Evolutionary conservation across 2,888 invertebrate genomes (phyloP), one percentile per base, ranked within the genome.

Genomic region (Perizoma affinitatum): DNA sequence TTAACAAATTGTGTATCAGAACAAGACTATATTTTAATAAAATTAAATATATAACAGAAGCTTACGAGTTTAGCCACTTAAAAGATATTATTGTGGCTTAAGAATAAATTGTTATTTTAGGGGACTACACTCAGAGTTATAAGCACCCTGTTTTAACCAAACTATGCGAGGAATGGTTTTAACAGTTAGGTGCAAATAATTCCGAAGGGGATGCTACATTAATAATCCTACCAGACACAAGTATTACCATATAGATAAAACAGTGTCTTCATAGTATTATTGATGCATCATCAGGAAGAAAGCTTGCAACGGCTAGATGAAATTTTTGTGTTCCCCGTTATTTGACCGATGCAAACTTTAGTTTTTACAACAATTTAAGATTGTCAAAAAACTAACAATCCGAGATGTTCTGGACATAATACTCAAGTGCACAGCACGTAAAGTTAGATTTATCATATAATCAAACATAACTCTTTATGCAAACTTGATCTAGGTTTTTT

Each of bases 391-490:
- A 78, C 75, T 63, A 64, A 35, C 58, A 66, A 80, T 82, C 86
- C 85, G 71, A 72, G 86, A 72, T 88, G 83, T 82, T 81, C 57
- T 62, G 86, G 87, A 87, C 73, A 70, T 68, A 52, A 50, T 64
- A 63, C 75, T 80, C 87, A 86, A 90, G 89, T 82, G 87, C 89
- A 89, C 82, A 86, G 83, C 86, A 92, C 5, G 11, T 90, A 87
- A 88, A 78, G 90, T 90, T 76, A 86, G 90, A 90, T 89, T 53
- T 72, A 66, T 65, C 51, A 58, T 58, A 82, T 87, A 88, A 90
- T 90, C 86, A 82, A 90, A 90, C 86, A 89, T 90, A 90, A 90
- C 86, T n/a, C n/a, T 89, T 77, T 86, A 89, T 90, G 90, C 90
- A 72, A 80, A 78, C 88, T 87, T 87, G 88, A 86, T 77, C 76